A percentile compares a stretch with the other conserved stretches of the same genome.
These are phyloP conservation scores for Helicoverpa armigera DNA, from an alignment of 1,140 invertebrate genomes.

Conservation along the genomic window DNA sequence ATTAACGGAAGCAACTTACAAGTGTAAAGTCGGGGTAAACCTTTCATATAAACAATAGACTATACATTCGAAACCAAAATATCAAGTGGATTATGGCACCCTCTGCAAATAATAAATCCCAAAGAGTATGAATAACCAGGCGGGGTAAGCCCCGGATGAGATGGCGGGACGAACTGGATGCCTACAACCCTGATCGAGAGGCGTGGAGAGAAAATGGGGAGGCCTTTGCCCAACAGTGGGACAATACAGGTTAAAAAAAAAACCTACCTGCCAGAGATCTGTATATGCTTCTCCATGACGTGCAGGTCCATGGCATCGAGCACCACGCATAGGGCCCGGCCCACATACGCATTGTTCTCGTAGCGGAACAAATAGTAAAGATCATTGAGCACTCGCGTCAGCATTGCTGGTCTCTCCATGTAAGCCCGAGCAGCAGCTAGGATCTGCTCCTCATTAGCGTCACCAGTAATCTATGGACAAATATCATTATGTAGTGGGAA, in stretches of 20 bases:
- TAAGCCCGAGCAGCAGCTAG: constrained; percentile 93
- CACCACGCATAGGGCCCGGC: constrained; percentile 92
- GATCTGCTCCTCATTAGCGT: constrained; percentile 96
- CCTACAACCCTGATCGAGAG: too few species aligned
- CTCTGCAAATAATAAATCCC: too few species aligned
- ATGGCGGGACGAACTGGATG: too few species aligned
- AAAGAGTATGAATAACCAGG: too few species aligned
- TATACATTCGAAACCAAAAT: too few species aligned
- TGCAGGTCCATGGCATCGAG: constrained; percentile 95
- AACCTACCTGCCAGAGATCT: constrained; percentile 95
- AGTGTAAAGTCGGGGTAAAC: too few species aligned
- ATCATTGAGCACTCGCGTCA: constrained; percentile 95
- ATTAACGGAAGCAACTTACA: too few species aligned
- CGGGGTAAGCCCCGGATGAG: too few species aligned
- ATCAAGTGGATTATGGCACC: too few species aligned
- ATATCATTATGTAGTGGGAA: background rate
- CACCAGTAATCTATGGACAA: constrained; percentile 92
- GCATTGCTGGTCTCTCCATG: constrained; percentile 92
- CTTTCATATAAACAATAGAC: too few species aligned
- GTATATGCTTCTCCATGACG: constrained; percentile 94
- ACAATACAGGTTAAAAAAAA: background rate
- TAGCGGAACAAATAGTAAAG: constrained; percentile 96
- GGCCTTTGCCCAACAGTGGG: too few species aligned
- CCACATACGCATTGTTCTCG: constrained; percentile 91
- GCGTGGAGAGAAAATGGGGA: too few species aligned